Evolutionary conservation across 2,113 vertebrate genomes (phyloP), one percentile per base, ranked within the genome.

Genomic region (Gobiocypris rarus): DNA sequence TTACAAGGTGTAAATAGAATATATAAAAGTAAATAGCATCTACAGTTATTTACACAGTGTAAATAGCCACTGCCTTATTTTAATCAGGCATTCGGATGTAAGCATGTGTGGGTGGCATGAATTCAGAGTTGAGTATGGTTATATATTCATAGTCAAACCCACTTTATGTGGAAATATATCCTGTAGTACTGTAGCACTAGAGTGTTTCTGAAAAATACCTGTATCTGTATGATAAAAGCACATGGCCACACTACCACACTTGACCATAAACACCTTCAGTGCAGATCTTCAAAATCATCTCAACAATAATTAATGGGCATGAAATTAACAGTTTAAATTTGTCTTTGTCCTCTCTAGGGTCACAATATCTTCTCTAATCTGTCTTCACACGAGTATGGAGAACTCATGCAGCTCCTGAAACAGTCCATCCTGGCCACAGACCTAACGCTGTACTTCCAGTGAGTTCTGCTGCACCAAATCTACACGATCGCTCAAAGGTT

Each of bases 281-380:
- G 22, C 38, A 48, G 70, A 48, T 19, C 63, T 19, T 34, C 3
- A 65, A 9, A 61, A 63, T 15, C 63, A 8, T 54, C 17, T 2
- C 1, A 67, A 67, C 28, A 31, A 67, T 38, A 69, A 10, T 38
- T 22, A 69, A 67, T 19, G 31, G 4, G 14, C 3, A 67, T 34
- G 9, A 11, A 19, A 22, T n/a, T 41, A 41, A 41, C 11, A 11
- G 5, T 13, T 31, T 3, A 3, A 31, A 50, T 89, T 24, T 91
- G 9, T 86, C 76, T 87, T 75, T 88, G 90, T 92, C 88, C n/a
- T 92, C 85, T 92, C 90, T 89, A 99, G 98, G 98, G 98, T 88
- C 98, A 99, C 94, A 99, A 99, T 91, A 99, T 99, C 93, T 99
- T 99, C 94, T 96, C 96, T 92, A 99, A 98, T 93, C 94, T 99